Conservation (phyloP, 2,113 vertebrate genomes). For the Eublepharis macularius region DNA sequence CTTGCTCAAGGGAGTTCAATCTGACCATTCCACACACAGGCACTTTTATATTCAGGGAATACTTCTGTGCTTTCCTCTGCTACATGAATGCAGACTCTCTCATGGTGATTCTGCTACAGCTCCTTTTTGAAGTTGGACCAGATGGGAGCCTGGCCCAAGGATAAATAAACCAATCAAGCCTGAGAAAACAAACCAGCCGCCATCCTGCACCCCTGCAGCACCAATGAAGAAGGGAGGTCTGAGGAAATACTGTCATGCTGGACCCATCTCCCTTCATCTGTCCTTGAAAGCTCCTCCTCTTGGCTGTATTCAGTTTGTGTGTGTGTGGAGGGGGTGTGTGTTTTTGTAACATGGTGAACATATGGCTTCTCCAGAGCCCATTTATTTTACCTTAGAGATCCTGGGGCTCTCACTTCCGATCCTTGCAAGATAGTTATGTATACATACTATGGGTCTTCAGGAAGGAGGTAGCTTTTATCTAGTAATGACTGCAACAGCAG, state of each 20-base stretch:
- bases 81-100: conserved; percentile 64
- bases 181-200: conserved; percentile 85
- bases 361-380: conserved; percentile 85
- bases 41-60: conserved; percentile 63
- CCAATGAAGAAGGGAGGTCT: conserved; percentile 31
- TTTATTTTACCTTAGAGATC: conserved; percentile 87
- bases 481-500: conserved; percentile 40
- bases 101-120: conserved; percentile 60
- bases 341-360: conserved; percentile 93
- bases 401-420: conserved; percentile 62
- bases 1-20: conserved; percentile 8
- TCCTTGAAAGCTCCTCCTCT: conserved; percentile 65
- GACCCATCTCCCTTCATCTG: conserved; percentile 59
- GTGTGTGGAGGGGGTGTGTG: conserved; percentile 74
- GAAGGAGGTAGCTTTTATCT: conserved; percentile 62
- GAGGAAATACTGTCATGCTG: conserved; percentile 54
- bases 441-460: conserved; percentile 35
- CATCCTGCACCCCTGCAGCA: conserved; percentile 70
- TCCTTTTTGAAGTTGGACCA: conserved; percentile 78
- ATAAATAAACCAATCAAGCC: conserved; percentile 89
- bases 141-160: conserved; percentile 73
- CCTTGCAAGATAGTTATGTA: conserved; percentile 68
- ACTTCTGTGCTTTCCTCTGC: conserved; percentile 68
- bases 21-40: conserved; percentile 30
- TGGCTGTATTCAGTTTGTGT: conserved; percentile 65